Evolutionary conservation across 2,797 vertebrate species (phyloP), one percentile per base, ranked within the genome.

Genomic region (Acrossocheilus fasciatus): DNA sequence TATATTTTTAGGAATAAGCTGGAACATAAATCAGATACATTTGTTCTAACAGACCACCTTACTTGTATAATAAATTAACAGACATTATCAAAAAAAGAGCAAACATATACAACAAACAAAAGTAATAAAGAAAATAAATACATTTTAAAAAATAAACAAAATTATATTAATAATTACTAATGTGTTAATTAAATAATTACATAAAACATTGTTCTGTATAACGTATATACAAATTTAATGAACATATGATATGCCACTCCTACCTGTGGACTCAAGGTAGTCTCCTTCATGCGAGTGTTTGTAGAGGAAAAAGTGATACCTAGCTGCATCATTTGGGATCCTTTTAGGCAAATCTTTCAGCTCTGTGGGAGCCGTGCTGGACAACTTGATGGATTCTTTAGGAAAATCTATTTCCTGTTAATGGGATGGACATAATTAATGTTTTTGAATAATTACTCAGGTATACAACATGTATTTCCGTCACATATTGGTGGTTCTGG

Each of bases 291-390:
- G 96, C 80, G 93, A 93, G 89, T 98, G 97, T 84, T 96, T 97
- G 91, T 97, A 97, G 34, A 97, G 94, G 92, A 97, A 97, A 90
- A 98, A 97, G 91, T 98, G 97, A 88, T 97, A 98, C 14, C 97
- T 96, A 0, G 97, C 96, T 36, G 96, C 95, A 78, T 97, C 96
- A 91, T 95, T 96, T 36, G 97, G 97, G 92, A 98, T 93, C 92
- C 96, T 94, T 91, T 95, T 95, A 81, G 97, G 96, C 92, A 98
- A 93, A 64, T 97, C 97, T 86, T 93, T 96, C 57, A 97, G 87
- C 82, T 97, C 97, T 50, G 97, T 97, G 79, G 95, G 93, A 87
- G 95, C 84, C 2, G 96, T 96, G 90, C 92, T 95, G 88, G 95
- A 96, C 94, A 97, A 93, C 93, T 95, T 93, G 88, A 98, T 97